Base-by-base conservation (phyloP, 2,113 vertebrate genomes). In the Brachypodius melanocephalos region DNA sequence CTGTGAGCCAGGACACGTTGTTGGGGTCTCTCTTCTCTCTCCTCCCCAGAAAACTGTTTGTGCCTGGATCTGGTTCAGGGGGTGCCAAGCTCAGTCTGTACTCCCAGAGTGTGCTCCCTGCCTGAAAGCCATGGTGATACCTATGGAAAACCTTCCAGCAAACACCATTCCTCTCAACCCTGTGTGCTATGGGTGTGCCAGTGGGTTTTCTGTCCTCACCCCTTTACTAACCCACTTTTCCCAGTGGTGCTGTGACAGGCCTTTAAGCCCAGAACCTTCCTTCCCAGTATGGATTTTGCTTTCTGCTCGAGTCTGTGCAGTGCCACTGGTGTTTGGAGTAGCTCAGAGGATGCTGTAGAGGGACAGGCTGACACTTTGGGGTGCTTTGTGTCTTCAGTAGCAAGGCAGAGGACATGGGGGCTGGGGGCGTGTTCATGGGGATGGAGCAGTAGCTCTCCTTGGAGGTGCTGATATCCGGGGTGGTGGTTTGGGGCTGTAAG, bases 241-340 rank as follows among this genome's bases (percentile, higher is more conserved):
- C 57, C 61, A 24, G 49, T 4, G 7, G 29, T 42, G 84, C 71
- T 87, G 2, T 15, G 8, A 24, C 14, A 85, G 54, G n/a, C 42
- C 2, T 73, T 93, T 46, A 25, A 85, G 74, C 58, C 87, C 74
- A 94, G 81, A 95, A 85, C 55, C 26, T 96, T 93, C 71, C 54
- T 87, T 80, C 75, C 67, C 6, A 1, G 26, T 90, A 38, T 59
- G 93, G 87, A 85, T 95, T 95, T 93, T 93, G 38, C 61, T 88
- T 92, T 81, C 86, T 90, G 65, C 90, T 89, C 5, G 31, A 90
- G 31, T 80, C 40, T 89, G 48, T 91, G 52, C 57, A 62, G 85
- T 86, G 83, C 80, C 77, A 32, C 77, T 81, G 59, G 46, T 89
- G 12, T 77, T 74, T 34, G 55, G 76, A 71, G 51, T 19, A 57